Evolutionary conservation across 2,113 vertebrate genomes (phyloP).

Genomic region (Actenoides hombroni): DNA sequence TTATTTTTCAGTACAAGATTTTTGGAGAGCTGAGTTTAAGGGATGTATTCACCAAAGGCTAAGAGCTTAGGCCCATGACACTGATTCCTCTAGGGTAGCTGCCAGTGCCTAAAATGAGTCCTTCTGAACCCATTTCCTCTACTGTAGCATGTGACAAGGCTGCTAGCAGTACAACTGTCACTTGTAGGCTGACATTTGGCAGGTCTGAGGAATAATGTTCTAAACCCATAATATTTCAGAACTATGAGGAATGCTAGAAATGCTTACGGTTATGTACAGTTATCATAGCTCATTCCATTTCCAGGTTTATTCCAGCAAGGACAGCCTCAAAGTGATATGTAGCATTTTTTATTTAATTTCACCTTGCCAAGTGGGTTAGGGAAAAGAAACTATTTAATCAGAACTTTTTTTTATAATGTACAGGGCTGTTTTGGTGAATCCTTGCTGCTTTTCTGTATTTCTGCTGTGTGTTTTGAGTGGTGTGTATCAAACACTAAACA

Average conservation of each 20-base stretch:
- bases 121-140: constrained; percentile 9
- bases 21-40: not conserved
- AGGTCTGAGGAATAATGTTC: not conserved
- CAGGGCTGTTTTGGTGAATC: not conserved
- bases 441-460: not conserved
- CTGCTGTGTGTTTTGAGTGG: not conserved
- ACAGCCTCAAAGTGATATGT: accelerated
- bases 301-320: not conserved
- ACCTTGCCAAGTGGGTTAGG: not conserved
- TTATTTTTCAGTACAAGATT: not conserved
- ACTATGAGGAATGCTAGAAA: not conserved
- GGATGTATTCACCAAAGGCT: not conserved
- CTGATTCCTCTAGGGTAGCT: not conserved
- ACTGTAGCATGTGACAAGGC: not conserved
- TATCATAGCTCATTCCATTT: not conserved
- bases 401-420: not conserved
- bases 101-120: constrained; percentile 1
- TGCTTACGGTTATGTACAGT: not conserved
- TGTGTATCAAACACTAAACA: not conserved
- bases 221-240: not conserved
- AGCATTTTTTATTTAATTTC: not conserved
- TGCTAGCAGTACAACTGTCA: not conserved
- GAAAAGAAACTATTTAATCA: not conserved
- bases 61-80: not conserved
- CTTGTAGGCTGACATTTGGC: not conserved